Percentiles rank a stretch among this genome's conserved stretches.
phyloP scores from a whole-genome alignment of 2,888 invertebrate species.

The Vesta saturnalis region DNA sequence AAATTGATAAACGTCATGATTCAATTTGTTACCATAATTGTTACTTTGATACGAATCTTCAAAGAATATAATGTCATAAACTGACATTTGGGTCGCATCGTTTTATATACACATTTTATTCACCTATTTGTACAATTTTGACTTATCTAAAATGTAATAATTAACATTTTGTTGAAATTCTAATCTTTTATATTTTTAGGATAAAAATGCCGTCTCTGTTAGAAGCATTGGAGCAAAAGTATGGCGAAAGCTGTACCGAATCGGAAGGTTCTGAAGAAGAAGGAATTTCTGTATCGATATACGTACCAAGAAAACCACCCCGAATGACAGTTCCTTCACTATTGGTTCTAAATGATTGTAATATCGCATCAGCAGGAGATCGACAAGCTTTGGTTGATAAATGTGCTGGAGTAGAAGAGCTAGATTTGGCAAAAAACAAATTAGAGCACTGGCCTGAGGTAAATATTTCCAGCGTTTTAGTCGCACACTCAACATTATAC shows the following conservation, averaged over 20 bases:
- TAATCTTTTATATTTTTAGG: conserved; percentile 38
- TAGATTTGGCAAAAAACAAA: conserved; percentile 94
- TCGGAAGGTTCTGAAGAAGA: conserved; percentile 69
- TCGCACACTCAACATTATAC: background rate
- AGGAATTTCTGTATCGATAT: conserved; percentile 82
- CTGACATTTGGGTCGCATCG: no score
- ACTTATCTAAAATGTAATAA: background rate
- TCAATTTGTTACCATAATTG: no score
- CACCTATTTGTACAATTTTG: background rate
- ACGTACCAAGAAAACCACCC: conserved; percentile 85
- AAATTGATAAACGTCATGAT: no score
- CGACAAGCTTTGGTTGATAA: conserved; percentile 81
- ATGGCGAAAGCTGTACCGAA: conserved; percentile 69
- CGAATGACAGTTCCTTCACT: conserved; percentile 81
- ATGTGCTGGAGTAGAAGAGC: conserved; percentile 90
- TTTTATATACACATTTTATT: background rate
- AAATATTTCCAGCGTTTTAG: no score
- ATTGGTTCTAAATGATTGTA: conserved; percentile 89
- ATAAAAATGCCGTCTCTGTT: conserved; percentile 84
- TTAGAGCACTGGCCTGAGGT: conserved; percentile 91
- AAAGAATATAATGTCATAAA: no score
- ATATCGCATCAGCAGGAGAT: conserved; percentile 90
- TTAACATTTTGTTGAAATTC: background rate
- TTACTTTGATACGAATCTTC: no score
- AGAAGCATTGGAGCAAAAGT: conserved; percentile 90